Percentiles rank a stretch among this genome's conserved stretches.
Evolutionary conservation across 2,888 invertebrate species (phyloP).

Genomic region (Hypselothyrea guttata): DNA sequence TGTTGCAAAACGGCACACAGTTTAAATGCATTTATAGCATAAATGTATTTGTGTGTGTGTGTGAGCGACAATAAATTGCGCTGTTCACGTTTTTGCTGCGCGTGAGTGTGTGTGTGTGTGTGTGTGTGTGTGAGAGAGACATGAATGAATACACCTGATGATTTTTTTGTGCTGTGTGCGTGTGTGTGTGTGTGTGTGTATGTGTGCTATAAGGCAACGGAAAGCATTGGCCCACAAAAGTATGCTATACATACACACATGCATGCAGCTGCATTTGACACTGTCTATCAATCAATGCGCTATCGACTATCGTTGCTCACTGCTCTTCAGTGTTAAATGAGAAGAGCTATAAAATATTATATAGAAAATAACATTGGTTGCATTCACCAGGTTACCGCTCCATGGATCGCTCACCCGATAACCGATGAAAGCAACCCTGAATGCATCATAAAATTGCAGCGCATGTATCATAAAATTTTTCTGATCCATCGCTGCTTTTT

Average conservation of each 20-base stretch:
- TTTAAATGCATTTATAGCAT: background rate
- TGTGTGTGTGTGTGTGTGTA: constrained; percentile 5
- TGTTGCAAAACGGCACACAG: no score
- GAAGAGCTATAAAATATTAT: background rate
- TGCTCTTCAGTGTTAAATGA: background rate
- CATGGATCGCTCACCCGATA: no score
- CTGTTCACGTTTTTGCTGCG: background rate
- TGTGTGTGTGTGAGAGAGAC: constrained; percentile 17
- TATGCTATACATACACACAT: constrained; percentile 9
- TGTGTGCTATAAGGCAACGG: background rate
- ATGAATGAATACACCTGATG: constrained; percentile 67
- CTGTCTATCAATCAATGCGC: background rate
- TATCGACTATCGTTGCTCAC: constrained; percentile 1
- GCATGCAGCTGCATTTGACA: background rate
- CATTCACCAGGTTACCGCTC: no score
- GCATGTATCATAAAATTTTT: no score
- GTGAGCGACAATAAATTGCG: constrained; percentile 1
- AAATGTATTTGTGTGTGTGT: background rate
- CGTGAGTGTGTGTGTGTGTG: background rate
- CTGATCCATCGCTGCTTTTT: no score
- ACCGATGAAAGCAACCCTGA: no score
- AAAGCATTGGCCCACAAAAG: constrained; percentile 25
- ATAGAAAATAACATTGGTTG: no score
- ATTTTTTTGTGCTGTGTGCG: constrained; percentile 35
- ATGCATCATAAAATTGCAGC: no score